Conservation (phyloP, 2,113 vertebrate genomes). For the Gnathonemus echidnorhynchus region DNA sequence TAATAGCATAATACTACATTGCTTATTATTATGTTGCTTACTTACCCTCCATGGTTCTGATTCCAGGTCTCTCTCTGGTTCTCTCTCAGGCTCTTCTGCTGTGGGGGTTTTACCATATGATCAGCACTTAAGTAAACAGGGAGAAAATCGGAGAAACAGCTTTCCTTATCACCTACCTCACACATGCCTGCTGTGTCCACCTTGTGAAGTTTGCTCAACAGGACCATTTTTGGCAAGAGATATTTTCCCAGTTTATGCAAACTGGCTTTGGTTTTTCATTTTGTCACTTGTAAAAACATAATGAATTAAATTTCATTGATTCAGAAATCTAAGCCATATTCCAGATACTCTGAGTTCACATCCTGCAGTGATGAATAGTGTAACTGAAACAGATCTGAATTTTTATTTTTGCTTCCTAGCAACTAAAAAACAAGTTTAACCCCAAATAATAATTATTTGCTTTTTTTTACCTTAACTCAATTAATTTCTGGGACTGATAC, state of each 20-base stretch:
- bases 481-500: neutral
- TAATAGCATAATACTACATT: neutral
- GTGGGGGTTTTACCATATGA: neutral
- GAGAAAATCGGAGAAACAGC: neutral
- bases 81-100: neutral
- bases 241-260: neutral
- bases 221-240: neutral
- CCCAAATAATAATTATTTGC: constrained; percentile 33
- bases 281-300: neutral
- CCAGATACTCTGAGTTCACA: neutral
- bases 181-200: neutral
- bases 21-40: neutral
- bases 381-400: constrained; percentile 33
- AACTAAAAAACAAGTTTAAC: constrained; percentile 24
- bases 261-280: neutral
- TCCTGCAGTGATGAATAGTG: neutral
- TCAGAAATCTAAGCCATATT: neutral
- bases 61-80: neutral
- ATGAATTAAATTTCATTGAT: neutral
- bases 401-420: constrained; percentile 23
- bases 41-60: neutral
- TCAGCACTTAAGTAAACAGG: neutral
- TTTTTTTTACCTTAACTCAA: neutral
- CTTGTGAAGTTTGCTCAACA: neutral
- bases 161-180: neutral